phyloP scores from a whole-genome alignment of 1,140 invertebrate species.

The Temnothorax longispinosus region DNA sequence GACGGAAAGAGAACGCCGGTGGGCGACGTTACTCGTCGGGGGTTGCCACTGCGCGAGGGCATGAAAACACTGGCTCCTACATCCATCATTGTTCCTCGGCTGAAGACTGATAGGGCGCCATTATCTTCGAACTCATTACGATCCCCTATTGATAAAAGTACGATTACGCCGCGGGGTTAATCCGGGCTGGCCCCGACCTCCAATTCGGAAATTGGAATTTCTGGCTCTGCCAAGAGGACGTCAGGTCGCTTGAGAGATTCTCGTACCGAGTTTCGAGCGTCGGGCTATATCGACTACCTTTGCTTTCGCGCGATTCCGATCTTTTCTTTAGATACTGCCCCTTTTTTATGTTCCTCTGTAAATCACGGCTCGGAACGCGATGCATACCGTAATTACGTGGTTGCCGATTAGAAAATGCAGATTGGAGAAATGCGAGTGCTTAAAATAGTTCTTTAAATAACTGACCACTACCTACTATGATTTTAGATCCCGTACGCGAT shows the following conservation, averaged over 20 bases:
- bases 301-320: slow-evolving; percentile 60
- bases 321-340: slow-evolving; percentile 52
- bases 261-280: slow-evolving; percentile 73
- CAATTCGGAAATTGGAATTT: slow-evolving; percentile 84
- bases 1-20: slow-evolving; percentile 44
- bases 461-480: slow-evolving; percentile 14
- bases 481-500: slow-evolving; percentile 41
- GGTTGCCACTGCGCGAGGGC: slow-evolving; percentile 70
- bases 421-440: slow-evolving; percentile 51
- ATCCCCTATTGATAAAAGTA: slow-evolving; percentile 85
- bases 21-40: slow-evolving; percentile 46
- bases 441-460: slow-evolving; percentile 52
- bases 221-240: slow-evolving; percentile 79
- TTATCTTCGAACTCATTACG: slow-evolving; percentile 85
- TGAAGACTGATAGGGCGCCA: slow-evolving; percentile 83
- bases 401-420: slow-evolving; percentile 57
- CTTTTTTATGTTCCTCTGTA: slow-evolving; percentile 40
- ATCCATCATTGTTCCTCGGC: slow-evolving; percentile 85
- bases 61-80: slow-evolving; percentile 81
- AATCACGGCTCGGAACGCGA: slow-evolving; percentile 45
- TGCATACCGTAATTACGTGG: slow-evolving; percentile 52
- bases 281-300: slow-evolving; percentile 50
- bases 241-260: slow-evolving; percentile 80
- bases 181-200: slow-evolving; percentile 61
- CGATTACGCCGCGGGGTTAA: slow-evolving; percentile 81